These are phyloP conservation scores for Lithosia quadra DNA, from an alignment of 2,888 invertebrate genomes.

Conservation along the genomic window DNA sequence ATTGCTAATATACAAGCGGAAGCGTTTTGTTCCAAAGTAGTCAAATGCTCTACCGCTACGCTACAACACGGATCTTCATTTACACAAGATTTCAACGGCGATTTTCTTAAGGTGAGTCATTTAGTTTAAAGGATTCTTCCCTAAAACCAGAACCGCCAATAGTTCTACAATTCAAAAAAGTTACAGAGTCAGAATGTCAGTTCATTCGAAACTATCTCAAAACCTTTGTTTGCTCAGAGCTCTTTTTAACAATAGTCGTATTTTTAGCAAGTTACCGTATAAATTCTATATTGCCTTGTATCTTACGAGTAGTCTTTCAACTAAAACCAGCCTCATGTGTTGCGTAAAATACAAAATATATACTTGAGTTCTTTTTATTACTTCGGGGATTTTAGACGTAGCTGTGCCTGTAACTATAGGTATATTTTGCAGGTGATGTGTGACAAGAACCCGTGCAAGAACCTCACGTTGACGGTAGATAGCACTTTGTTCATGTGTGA, in stretches of 20 bases:
- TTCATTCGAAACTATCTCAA: neutral
- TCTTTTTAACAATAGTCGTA: conserved; percentile 9
- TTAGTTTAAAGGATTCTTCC: too few species aligned
- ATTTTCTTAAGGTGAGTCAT: too few species aligned
- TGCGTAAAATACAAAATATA: conserved; percentile 33
- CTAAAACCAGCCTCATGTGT: conserved; percentile 25
- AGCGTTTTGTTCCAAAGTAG: conserved; percentile 40
- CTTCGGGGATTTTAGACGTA: conserved; percentile 38
- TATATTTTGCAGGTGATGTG: conserved; percentile 11
- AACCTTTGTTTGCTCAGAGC: neutral
- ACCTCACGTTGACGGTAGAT: conserved; percentile 2
- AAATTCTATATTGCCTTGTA: conserved; percentile 10
- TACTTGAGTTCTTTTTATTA: conserved; percentile 64
- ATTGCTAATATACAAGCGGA: conserved; percentile 50
- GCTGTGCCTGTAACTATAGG: conserved; percentile 13
- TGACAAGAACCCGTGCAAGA: neutral
- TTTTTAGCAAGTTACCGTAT: conserved; percentile 7
- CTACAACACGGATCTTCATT: too few species aligned
- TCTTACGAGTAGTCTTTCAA: conserved; percentile 5
- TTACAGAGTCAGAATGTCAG: neutral
- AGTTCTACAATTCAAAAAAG: neutral
- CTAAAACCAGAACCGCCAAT: too few species aligned
- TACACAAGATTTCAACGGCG: too few species aligned
- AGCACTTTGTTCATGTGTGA: neutral
- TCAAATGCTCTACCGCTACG: too few species aligned